Percentiles rank a stretch among this genome's conserved stretches.
Conservation (phyloP, 2,888 invertebrate species). For the Cerceris ruficornis region DNA sequence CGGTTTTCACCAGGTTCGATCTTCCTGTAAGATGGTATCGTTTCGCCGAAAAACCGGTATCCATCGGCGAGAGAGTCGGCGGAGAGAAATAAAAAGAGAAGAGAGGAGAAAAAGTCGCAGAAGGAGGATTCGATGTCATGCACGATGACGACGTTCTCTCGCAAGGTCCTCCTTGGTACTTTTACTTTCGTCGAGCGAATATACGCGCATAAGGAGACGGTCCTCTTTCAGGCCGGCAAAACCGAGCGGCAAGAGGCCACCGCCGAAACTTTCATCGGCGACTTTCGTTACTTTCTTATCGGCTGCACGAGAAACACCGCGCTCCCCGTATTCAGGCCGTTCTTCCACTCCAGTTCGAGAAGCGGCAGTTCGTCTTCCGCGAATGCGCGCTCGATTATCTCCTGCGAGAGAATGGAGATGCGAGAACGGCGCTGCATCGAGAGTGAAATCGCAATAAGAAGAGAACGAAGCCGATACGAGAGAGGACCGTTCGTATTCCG, state of each 20-base stretch:
- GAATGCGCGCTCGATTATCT: constrained; percentile 27
- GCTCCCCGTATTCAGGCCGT: constrained; percentile 48
- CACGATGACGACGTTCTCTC: constrained; percentile 48
- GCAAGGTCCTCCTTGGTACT: constrained; percentile 65
- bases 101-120: constrained; percentile 17
- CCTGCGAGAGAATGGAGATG: constrained; percentile 23
- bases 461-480: constrained; percentile 29
- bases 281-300: constrained; percentile 79
- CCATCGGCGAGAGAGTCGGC: constrained; percentile 9
- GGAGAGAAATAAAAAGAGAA: constrained; percentile 3
- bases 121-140: constrained; percentile 47
- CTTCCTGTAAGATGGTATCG: constrained; percentile 69
- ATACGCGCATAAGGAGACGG: constrained; percentile 35
- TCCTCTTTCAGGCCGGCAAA: constrained; percentile 25
- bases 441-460: constrained; percentile 64
- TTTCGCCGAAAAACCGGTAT: constrained; percentile 64
- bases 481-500: constrained; percentile 20
- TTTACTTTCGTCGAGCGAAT: constrained; percentile 70
- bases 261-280: constrained; percentile 75
- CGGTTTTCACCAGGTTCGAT: constrained; percentile 66
- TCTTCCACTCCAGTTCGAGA: constrained; percentile 42
- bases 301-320: constrained; percentile 73
- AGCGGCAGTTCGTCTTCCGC: constrained; percentile 38
- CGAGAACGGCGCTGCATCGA: constrained; percentile 41
- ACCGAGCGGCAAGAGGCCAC: constrained; percentile 20